These are phyloP conservation scores for Anabacerthia variegaticeps DNA, from an alignment of 2,797 vertebrate species.

Conservation along the genomic window DNA sequence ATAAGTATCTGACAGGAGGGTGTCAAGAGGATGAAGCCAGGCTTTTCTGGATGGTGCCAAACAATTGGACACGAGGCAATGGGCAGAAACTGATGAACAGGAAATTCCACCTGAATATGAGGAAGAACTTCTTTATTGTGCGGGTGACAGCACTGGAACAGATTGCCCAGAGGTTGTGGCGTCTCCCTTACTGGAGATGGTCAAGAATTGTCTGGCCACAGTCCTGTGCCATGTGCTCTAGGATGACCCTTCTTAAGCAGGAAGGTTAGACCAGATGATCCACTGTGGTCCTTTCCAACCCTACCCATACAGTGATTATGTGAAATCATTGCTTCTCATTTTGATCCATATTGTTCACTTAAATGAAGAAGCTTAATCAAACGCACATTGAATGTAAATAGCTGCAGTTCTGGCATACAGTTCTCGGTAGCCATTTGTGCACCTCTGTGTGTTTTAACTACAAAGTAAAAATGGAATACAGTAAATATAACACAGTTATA, in stretches of 20 bases:
- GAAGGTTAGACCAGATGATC: neutral
- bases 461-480: neutral
- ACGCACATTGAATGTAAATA: neutral
- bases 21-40: neutral
- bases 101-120: neutral
- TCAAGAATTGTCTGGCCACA: neutral
- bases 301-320: neutral
- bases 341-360: neutral
- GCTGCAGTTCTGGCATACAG: neutral
- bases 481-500: neutral
- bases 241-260: neutral
- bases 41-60: neutral
- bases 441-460: neutral
- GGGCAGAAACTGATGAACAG: neutral
- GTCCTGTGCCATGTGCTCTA: neutral
- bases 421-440: neutral
- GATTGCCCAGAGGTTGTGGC: neutral
- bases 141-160: neutral
- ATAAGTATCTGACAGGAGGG: neutral
- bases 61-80: neutral
- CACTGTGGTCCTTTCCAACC: neutral
- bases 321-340: neutral
- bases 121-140: neutral
- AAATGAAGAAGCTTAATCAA: neutral
- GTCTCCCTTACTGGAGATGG: neutral